Percentiles rank a stretch among this genome's conserved stretches.
Conservation (phyloP, 2,113 vertebrate genomes). For the Cynopterus brachyotis region DNA sequence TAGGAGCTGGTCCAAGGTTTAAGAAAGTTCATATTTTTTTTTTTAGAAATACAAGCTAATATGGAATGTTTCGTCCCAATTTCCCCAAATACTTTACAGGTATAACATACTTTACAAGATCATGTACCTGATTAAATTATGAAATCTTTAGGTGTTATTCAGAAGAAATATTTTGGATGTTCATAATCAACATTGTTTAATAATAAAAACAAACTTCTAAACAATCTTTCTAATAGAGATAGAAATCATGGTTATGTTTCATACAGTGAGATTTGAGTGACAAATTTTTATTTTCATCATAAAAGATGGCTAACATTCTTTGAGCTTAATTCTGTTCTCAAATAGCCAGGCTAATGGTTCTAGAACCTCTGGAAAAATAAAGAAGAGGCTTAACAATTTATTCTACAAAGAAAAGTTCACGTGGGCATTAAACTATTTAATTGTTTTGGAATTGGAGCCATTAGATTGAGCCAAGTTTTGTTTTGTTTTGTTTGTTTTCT, state of each 20-base stretch:
- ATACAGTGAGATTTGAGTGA: not conserved
- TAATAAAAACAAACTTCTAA: not conserved
- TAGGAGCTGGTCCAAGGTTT: not conserved
- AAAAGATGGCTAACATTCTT: not conserved
- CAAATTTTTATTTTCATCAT: not conserved
- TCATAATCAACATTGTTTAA: not conserved
- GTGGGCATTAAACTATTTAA: not conserved
- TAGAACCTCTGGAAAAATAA: not conserved
- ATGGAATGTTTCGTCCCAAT: not conserved
- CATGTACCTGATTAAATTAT: not conserved
- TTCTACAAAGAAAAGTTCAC: not conserved
- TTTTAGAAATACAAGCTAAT: not conserved
- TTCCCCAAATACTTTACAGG: not conserved
- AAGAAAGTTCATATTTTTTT: not conserved
- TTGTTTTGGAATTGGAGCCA: not conserved
- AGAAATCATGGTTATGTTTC: not conserved
- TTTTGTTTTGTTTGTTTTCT: not conserved
- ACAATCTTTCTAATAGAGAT: not conserved
- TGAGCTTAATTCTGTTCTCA: not conserved
- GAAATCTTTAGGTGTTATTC: not conserved
- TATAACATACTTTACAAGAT: not conserved
- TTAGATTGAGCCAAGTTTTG: not conserved
- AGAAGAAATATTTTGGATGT: not conserved
- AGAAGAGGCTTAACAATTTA: not conserved
- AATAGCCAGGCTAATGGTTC: not conserved